These are phyloP conservation scores for Microtus montanus DNA, from an alignment of 2,113 vertebrate genomes.

Conservation along the genomic window DNA sequence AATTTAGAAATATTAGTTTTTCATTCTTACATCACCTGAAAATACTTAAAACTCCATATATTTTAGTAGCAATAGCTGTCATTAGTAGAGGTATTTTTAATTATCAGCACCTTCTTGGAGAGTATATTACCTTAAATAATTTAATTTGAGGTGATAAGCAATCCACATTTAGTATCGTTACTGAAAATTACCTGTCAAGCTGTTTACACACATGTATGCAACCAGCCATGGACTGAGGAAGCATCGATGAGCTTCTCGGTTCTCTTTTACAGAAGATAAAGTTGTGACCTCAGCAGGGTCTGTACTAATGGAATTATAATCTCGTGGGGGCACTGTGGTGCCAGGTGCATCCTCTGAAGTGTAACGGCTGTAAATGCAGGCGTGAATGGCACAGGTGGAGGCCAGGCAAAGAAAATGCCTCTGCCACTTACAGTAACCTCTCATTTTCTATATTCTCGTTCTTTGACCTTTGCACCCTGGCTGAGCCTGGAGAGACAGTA, in stretches of 20 bases:
- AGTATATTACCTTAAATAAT: not conserved
- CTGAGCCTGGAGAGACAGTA: not conserved
- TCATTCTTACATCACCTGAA: not conserved
- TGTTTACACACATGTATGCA: no score
- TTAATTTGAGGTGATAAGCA: not conserved
- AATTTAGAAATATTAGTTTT: no score
- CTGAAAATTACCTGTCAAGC: not conserved
- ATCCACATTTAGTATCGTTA: no score
- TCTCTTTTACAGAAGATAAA: no score
- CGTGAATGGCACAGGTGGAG: not conserved
- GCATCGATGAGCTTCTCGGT: not conserved
- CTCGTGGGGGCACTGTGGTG: no score
- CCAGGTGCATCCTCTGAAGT: not conserved
- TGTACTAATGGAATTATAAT: no score
- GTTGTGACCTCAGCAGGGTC: not conserved
- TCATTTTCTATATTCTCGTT: not conserved
- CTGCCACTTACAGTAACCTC: not conserved
- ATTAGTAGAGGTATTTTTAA: not conserved
- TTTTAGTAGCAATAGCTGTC: not conserved
- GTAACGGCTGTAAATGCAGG: not conserved
- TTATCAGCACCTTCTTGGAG: not conserved
- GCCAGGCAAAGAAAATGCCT: not conserved
- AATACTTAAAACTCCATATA: not conserved
- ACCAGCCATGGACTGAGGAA: not conserved
- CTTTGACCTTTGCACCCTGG: not conserved